Evolutionary conservation across 2,888 invertebrate genomes (phyloP).

Genomic region (Ditula angustiorana): DNA sequence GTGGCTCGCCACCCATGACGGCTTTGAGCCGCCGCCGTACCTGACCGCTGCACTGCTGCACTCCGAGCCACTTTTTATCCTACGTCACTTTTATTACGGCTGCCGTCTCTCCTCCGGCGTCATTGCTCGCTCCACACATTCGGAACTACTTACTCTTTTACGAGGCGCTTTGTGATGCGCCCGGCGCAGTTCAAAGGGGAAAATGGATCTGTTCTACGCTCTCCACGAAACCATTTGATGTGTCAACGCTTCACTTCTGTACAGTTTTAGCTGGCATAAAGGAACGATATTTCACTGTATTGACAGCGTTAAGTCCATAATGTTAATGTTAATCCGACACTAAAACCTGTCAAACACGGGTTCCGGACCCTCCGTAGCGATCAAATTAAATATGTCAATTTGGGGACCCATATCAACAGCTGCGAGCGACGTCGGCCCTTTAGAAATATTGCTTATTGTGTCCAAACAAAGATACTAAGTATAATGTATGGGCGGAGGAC

Average conservation of each 20-base stretch:
- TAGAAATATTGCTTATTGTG: conserved; percentile 86
- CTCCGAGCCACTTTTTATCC: conserved; percentile 73
- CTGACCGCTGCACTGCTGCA: conserved; percentile 51
- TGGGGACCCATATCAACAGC: conserved; percentile 85
- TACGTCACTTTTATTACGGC: conserved; percentile 81
- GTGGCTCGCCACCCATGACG: conserved; percentile 85
- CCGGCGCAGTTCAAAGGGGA: conserved; percentile 68
- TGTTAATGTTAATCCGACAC: conserved; percentile 82
- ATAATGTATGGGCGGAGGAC: conserved; percentile 86
- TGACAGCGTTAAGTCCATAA: conserved; percentile 75
- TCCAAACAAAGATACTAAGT: conserved; percentile 86
- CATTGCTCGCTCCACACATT: conserved; percentile 75
- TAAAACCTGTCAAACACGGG: conserved; percentile 83
- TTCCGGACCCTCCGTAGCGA: conserved; percentile 79
- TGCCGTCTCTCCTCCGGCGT: conserved; percentile 58
- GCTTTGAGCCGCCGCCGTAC: conserved; percentile 78
- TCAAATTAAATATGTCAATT: conserved; percentile 86
- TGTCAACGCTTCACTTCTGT: conserved; percentile 58
- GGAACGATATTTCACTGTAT: conserved; percentile 63
- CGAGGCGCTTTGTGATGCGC: conserved; percentile 66
- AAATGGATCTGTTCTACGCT: conserved; percentile 73
- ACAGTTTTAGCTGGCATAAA: conserved; percentile 25
- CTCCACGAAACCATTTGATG: conserved; percentile 72
- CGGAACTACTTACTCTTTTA: conserved; percentile 79
- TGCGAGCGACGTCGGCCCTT: conserved; percentile 83